A percentile compares a stretch with the other conserved stretches of the same genome.
These are phyloP conservation scores for Pharmacophagus antenor DNA, from an alignment of 2,888 invertebrate genomes.

Conservation along the genomic window DNA sequence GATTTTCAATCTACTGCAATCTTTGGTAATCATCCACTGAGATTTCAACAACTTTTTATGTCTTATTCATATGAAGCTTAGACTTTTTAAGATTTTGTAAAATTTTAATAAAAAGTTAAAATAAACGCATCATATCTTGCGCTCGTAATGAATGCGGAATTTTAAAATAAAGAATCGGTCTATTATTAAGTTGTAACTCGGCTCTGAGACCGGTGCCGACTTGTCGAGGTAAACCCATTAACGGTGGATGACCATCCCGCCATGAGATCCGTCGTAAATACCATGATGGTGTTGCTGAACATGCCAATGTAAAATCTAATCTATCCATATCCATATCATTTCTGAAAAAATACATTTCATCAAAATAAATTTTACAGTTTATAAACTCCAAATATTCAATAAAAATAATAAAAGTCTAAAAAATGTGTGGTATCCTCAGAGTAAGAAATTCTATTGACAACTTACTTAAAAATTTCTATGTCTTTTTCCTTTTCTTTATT, in stretches of 20 bases:
- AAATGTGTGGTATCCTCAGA: neutral
- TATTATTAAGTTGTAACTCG: conserved; percentile 53
- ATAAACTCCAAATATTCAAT: neutral
- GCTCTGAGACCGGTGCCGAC: conserved; percentile 52
- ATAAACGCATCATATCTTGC: conserved; percentile 40
- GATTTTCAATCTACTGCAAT: neutral
- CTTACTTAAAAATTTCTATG: conserved; percentile 49
- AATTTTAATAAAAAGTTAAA: conserved; percentile 31
- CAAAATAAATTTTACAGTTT: neutral
- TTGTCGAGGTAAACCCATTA: conserved; percentile 53
- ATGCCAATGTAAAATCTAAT: conserved; percentile 55
- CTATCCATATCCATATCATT: conserved; percentile 46
- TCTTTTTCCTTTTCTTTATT: conserved; percentile 53
- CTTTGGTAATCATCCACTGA: neutral
- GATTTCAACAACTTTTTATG: neutral
- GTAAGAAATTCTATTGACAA: neutral
- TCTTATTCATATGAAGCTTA: no score
- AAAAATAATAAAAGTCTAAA: neutral
- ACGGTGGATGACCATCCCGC: conserved; percentile 47
- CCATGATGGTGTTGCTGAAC: conserved; percentile 62
- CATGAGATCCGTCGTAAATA: conserved; percentile 67
- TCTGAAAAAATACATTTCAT: conserved; percentile 32
- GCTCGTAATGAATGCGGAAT: conserved; percentile 41
- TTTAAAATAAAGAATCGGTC: conserved; percentile 56
- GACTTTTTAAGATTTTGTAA: no score